Conservation (phyloP, 2,797 vertebrate species). For the Sandelia bainsii region DNA sequence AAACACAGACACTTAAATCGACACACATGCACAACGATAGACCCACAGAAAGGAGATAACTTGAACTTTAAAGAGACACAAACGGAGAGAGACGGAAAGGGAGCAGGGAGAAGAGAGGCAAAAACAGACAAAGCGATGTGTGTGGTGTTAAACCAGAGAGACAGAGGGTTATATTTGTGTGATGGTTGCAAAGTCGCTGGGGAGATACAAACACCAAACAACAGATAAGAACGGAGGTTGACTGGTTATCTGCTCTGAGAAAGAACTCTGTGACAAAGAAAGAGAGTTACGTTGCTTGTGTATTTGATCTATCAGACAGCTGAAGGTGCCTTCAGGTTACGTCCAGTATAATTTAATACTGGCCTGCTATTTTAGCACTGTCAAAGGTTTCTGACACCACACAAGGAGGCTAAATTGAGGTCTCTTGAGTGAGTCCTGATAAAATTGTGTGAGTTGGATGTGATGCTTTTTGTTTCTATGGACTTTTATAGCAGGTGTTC, state of each 20-base stretch:
- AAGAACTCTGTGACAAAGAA: conserved; percentile 47
- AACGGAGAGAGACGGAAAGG: conserved; percentile 13
- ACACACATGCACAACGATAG: conserved; percentile 21
- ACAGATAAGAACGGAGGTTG: conserved; percentile 60
- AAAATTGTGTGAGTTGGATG: conserved; percentile 20
- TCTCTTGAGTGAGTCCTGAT: conserved; percentile 8
- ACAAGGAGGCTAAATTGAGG: conserved; percentile 1
- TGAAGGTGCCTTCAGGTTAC: conserved; percentile 41
- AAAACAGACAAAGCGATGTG: conserved; percentile 41
- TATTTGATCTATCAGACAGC: conserved; percentile 42
- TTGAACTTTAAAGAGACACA: conserved; percentile 52
- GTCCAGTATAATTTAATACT: conserved; percentile 22
- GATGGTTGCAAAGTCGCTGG: conserved; percentile 37
- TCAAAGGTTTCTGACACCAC: conserved; percentile 9
- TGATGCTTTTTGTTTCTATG: background rate
- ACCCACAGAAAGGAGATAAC: conserved; percentile 40
- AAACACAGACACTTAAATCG: conserved; percentile 21
- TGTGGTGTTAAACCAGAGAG: conserved; percentile 47
- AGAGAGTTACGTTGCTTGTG: conserved; percentile 22
- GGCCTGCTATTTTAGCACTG: conserved; percentile 11
- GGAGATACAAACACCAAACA: conserved; percentile 65
- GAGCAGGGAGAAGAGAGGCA: conserved; percentile 11
- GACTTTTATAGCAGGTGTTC: conserved; percentile 17
- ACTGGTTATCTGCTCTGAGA: conserved; percentile 60
- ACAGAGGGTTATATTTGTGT: conserved; percentile 55